Evolutionary conservation across 1,140 invertebrate species (phyloP), one percentile per base, ranked within the genome.

Genomic region (Lasioglossum baleicum): DNA sequence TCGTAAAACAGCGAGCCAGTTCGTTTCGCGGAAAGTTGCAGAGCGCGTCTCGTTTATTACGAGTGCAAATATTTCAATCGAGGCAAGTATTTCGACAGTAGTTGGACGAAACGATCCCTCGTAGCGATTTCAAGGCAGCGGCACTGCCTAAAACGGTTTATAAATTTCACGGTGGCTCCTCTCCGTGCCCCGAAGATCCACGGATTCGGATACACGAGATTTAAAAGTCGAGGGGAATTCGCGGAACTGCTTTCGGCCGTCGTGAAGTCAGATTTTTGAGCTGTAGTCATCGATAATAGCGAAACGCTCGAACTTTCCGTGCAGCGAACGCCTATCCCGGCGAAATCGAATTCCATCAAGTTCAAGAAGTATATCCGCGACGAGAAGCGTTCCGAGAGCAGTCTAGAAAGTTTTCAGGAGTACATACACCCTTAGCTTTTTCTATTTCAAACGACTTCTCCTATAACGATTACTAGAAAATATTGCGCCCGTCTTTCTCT

Each of bases 341-440:
- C 56, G 64, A 83, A 81, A 84, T 83, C 77, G 83, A 84, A 83
- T 85, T 84, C 82, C 51, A 83, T 84, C 82, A 73, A 76, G 42
- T 83, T 63, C 72, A 63, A 63, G 64, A 83, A 83, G 82, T 83
- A 84, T 75, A 84, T 80, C 81, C 75, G 69, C 75, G 42, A 65
- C 51, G 75, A 74, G 74, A 68, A 77, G 58, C 75, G 58, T 77
- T 63, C 58, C 75, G 58, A 67, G 76, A 79, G 65, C 26, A 22
- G 65, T 58, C 58, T 81, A 68, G 64, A 84, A 85, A 85, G 70
- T 85, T 85, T 73, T 42, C 51, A 68, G 22, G 53, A 56, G 22
- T 73, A 68, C 65, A 10, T 71, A 71, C 20, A 58, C 83, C 64
- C 58, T 77, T 67, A 35, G 71, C 64, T 79, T 74, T 76, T 63